Percentiles rank a stretch among this genome's conserved stretches.
These are phyloP conservation scores for Coreoperca whiteheadi DNA, from an alignment of 2,113 vertebrate genomes.

Conservation along the genomic window DNA sequence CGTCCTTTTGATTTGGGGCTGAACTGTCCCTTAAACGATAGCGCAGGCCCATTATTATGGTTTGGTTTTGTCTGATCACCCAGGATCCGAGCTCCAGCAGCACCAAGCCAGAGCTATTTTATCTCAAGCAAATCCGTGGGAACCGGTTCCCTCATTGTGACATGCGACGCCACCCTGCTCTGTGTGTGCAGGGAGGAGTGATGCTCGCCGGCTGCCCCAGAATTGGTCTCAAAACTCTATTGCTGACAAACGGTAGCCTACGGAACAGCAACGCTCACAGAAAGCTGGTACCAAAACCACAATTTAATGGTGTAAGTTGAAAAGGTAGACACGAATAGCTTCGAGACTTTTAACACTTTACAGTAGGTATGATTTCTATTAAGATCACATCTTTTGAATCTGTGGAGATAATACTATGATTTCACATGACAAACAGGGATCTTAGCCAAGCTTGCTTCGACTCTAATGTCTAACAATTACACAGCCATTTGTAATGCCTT, in stretches of 20 bases:
- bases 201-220: too few species aligned
- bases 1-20: too few species aligned
- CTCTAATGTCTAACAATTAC: background rate
- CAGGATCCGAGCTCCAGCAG: background rate
- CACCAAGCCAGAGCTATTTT: background rate
- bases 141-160: background rate
- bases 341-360: too few species aligned
- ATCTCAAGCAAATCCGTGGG: background rate
- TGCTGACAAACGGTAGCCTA: background rate
- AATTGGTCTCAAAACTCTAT: too few species aligned
- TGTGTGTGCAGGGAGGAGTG: background rate
- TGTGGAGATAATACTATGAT: background rate
- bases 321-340: too few species aligned
- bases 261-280: too few species aligned
- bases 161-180: background rate
- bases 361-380: background rate
- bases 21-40: too few species aligned
- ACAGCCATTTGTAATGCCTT: background rate
- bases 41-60: too few species aligned
- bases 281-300: too few species aligned
- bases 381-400: background rate
- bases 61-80: background rate
- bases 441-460: background rate
- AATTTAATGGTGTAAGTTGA: too few species aligned
- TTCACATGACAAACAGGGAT: constrained; percentile 37